phyloP scores from a whole-genome alignment of 2,888 invertebrate genomes.

The Tinea semifulvella region DNA sequence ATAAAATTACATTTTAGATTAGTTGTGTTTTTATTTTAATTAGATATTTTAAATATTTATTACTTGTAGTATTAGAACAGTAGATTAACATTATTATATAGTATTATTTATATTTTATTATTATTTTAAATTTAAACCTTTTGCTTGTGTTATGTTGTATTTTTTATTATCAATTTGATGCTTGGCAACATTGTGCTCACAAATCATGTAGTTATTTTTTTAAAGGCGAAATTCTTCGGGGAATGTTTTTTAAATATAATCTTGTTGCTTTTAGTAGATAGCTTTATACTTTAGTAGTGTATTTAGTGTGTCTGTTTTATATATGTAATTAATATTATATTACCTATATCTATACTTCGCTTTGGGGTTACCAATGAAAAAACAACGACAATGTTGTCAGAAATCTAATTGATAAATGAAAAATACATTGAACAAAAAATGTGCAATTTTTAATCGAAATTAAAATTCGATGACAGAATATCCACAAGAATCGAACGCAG shows the following conservation, averaged over 20 bases:
- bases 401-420: conserved; percentile 56
- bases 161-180: conserved; percentile 59
- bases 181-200: conserved; percentile 68
- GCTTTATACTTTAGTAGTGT: conserved; percentile 22
- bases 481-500: conserved; percentile 61
- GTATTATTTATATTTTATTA: conserved; percentile 19
- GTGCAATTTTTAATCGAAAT: conserved; percentile 31
- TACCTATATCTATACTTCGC: conserved; percentile 23
- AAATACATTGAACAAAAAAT: conserved; percentile 23
- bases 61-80: background rate
- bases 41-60: too few relatives aligned
- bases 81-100: background rate
- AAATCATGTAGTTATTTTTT: conserved; percentile 29
- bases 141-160: conserved; percentile 60
- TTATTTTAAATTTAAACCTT: conserved; percentile 30
- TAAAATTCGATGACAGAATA: conserved; percentile 47
- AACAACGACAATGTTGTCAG: conserved; percentile 58
- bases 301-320: conserved; percentile 31
- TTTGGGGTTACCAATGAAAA: conserved; percentile 10
- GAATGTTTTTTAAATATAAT: conserved; percentile 14
- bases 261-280: conserved; percentile 57
- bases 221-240: conserved; percentile 32
- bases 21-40: too few relatives aligned
- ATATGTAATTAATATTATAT: conserved; percentile 29
- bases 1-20: too few relatives aligned